Evolutionary conservation across 2,888 invertebrate species (phyloP).

Genomic region (Exephanes ischioxanthus): DNA sequence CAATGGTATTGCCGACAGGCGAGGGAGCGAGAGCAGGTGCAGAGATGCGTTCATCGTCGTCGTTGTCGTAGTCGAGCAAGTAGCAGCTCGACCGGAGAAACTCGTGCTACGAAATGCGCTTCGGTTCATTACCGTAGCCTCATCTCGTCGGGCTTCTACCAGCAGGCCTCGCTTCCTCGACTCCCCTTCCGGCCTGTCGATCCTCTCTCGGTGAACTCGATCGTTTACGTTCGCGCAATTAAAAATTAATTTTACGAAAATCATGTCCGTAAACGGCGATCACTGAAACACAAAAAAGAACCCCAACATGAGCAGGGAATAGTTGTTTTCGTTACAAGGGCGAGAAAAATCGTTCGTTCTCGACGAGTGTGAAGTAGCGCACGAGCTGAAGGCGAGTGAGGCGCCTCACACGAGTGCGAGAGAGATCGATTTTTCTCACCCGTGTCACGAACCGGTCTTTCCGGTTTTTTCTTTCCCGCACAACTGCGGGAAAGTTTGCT

Average conservation of each 20-base stretch:
- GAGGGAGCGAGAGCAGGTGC: constrained; percentile 42
- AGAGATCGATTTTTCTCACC: no score
- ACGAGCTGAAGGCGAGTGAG: no score
- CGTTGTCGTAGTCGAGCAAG: constrained; percentile 35
- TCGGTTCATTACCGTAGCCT: constrained; percentile 49
- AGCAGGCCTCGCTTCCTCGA: background rate
- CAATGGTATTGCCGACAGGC: constrained; percentile 36
- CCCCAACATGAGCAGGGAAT: background rate
- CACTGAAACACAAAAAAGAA: background rate
- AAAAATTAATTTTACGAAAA: constrained; percentile 16
- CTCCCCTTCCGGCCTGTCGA: constrained; percentile 29
- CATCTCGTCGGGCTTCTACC: constrained; percentile 30
- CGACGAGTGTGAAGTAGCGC: no score
- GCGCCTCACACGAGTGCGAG: no score
- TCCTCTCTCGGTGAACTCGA: constrained; percentile 20
- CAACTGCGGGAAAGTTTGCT: no score
- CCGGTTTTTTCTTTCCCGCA: no score
- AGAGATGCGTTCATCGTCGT: constrained; percentile 43
- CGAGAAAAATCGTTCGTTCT: no score
- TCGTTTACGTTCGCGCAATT: constrained; percentile 39
- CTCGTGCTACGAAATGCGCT: constrained; percentile 32
- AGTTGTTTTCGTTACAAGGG: no score
- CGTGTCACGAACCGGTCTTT: no score
- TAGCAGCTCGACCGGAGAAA: constrained; percentile 31
- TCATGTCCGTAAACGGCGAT: constrained; percentile 13